These are phyloP conservation scores for Daphoenositta chrysoptera DNA, from an alignment of 2,113 vertebrate genomes.

Conservation along the genomic window DNA sequence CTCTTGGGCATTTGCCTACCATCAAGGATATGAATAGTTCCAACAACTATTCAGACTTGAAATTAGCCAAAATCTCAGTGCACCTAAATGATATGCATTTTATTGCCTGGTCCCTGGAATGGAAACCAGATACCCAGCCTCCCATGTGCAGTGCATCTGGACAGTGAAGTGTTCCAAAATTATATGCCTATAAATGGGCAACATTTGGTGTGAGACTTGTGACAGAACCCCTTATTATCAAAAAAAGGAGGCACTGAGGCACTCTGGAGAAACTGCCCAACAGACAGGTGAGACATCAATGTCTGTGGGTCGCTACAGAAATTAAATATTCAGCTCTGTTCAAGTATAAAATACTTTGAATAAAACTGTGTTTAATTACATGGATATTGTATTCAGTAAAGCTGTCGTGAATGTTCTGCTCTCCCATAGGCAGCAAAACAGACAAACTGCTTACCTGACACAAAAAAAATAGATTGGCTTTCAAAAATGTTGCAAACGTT, in stretches of 20 bases:
- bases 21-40: neutral
- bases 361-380: neutral
- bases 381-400: neutral
- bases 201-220: neutral
- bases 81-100: conserved; percentile 9
- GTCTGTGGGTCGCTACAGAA: neutral
- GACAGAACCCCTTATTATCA: neutral
- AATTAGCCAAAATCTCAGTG: conserved; percentile 27
- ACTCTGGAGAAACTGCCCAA: neutral
- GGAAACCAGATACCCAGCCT: conserved; percentile 33
- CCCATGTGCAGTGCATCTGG: conserved; percentile 39
- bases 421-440: neutral
- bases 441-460: neutral
- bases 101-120: neutral
- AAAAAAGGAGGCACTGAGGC: neutral
- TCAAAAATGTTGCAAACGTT: neutral
- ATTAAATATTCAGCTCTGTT: neutral
- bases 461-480: neutral
- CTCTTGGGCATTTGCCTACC: neutral
- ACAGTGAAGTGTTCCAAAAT: neutral
- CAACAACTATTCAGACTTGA: conserved; percentile 8
- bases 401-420: neutral
- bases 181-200: neutral
- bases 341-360: neutral
- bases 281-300: neutral